Evolutionary conservation across 2,888 invertebrate genomes (phyloP).

Genomic region (Drosophila nr. fundita): DNA sequence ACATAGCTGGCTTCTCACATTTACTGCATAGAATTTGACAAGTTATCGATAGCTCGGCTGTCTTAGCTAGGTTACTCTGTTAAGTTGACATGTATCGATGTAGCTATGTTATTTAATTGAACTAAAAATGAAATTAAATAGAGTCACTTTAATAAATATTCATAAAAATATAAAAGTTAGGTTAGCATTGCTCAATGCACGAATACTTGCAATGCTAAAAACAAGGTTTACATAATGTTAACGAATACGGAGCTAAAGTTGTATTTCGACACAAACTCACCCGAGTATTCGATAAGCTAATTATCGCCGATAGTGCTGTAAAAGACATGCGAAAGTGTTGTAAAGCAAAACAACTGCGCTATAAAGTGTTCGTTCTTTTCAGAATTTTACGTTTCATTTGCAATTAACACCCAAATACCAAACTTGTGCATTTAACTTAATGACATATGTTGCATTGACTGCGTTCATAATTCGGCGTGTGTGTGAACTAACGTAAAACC

Average conservation of each 20-base stretch:
- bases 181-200: not conserved
- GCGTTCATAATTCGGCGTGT: conserved; percentile 4
- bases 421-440: conserved; percentile 32
- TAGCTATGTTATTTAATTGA: not conserved
- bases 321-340: conserved; percentile 53
- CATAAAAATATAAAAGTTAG: not conserved
- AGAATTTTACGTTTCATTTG: conserved; percentile 57
- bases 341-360: conserved; percentile 63
- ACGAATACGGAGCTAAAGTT: conserved; percentile 4
- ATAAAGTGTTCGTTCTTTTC: conserved; percentile 61
- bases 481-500: conserved; percentile 16
- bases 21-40: not conserved
- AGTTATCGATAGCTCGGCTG: not conserved
- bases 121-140: not conserved
- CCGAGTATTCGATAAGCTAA: conserved; percentile 34
- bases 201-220: not conserved
- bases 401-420: conserved; percentile 43
- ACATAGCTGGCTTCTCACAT: not conserved
- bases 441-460: conserved; percentile 24
- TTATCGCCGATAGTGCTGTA: conserved; percentile 43
- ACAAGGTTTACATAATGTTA: not conserved
- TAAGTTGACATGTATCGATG: not conserved
- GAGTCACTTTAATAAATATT: not conserved
- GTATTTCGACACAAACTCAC: conserved; percentile 10
- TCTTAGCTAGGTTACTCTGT: not conserved